Conservation (phyloP, 2,797 vertebrate genomes). For the Dallia pectoralis region DNA sequence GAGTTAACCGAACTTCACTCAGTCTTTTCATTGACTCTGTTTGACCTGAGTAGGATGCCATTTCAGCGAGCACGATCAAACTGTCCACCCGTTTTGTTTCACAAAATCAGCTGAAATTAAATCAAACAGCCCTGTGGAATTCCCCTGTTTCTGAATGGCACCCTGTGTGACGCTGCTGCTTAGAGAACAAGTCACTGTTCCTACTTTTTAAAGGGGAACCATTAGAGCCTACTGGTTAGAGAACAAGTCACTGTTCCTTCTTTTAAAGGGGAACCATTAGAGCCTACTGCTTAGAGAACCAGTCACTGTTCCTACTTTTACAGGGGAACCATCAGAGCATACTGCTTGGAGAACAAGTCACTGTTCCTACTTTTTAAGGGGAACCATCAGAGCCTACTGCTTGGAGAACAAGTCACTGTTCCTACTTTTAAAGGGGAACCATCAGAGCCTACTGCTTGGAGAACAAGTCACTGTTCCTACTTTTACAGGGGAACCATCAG, state of each 20-base stretch:
- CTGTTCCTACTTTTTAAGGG: too few relatives aligned
- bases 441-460: neutral
- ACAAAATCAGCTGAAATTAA: neutral
- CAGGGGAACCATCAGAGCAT: too few relatives aligned
- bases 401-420: neutral
- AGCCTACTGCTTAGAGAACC: too few relatives aligned
- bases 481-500: neutral
- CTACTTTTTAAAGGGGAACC: too few relatives aligned
- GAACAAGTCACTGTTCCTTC: too few relatives aligned
- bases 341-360: too few relatives aligned
- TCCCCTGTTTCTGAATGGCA: neutral
- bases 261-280: too few relatives aligned
- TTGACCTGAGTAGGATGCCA: neutral
- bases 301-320: too few relatives aligned
- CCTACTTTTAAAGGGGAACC: neutral
- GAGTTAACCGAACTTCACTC: neutral
- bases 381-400: too few relatives aligned
- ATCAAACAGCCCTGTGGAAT: neutral
- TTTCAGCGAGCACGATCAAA: neutral
- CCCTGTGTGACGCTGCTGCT: neutral
- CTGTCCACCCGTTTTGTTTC: neutral
- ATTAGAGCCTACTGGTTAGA: too few relatives aligned
- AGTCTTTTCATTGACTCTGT: neutral
- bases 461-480: neutral
- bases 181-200: too few relatives aligned